Conservation (phyloP, 2,113 vertebrate species). For the Oreochromis tanganicae region DNA sequence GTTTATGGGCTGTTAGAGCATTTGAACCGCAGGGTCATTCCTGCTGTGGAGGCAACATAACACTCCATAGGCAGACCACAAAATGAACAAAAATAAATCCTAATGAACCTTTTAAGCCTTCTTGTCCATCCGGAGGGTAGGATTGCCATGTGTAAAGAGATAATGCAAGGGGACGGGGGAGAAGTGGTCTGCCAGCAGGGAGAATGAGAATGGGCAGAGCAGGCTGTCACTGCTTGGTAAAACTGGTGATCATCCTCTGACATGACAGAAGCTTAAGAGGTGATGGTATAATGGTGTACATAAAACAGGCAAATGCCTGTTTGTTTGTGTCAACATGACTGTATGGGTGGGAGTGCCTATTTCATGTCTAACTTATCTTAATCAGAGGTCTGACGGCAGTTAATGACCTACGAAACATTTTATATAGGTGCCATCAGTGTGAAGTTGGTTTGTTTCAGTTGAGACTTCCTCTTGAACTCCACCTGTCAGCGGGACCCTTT, state of each 20-base stretch:
- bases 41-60: slow-evolving; percentile 25
- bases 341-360: not conserved
- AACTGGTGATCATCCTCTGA: slow-evolving; percentile 44
- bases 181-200: slow-evolving; percentile 57
- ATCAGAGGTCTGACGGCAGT: not conserved
- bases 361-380: not conserved
- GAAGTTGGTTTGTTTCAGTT: not conserved
- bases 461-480: not conserved
- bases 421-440: not conserved
- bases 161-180: slow-evolving; percentile 63
- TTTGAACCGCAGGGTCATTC: slow-evolving; percentile 57
- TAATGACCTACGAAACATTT: not conserved
- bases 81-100: slow-evolving; percentile 71
- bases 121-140: slow-evolving; percentile 36
- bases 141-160: slow-evolving; percentile 32
- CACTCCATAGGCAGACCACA: slow-evolving; percentile 41
- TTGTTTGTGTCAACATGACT: not conserved
- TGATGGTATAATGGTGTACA: slow-evolving; percentile 13
- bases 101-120: slow-evolving; percentile 69
- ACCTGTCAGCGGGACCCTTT: not conserved
- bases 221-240: slow-evolving; percentile 46
- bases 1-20: slow-evolving; percentile 63
- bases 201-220: slow-evolving; percentile 25
- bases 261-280: slow-evolving; percentile 58
- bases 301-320: not conserved